Conservation (phyloP, 2,797 vertebrate genomes). For the Aeoliscus strigatus region DNA sequence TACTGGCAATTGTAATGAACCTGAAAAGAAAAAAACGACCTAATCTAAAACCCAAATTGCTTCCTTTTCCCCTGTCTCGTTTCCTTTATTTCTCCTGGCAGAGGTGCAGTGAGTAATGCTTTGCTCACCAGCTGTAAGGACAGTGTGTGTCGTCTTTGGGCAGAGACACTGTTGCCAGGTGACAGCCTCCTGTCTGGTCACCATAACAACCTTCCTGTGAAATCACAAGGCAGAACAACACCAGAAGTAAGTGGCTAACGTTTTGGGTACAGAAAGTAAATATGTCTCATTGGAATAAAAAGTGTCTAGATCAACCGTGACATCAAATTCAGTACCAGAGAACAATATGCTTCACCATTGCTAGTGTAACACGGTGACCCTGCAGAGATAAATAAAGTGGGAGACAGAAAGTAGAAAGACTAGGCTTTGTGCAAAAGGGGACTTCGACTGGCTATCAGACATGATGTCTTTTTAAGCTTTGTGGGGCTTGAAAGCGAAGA, state of each 20-base stretch:
- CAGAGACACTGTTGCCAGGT: constrained; percentile 93
- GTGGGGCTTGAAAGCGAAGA: constrained; percentile 19
- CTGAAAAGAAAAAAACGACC: neutral
- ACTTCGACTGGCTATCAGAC: constrained; percentile 48
- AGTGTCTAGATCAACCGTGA: no score
- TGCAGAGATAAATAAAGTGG: constrained; percentile 27
- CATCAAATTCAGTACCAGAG: no score
- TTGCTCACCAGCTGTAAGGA: constrained; percentile 97
- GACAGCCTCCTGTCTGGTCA: constrained; percentile 85
- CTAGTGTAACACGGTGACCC: constrained; percentile 13
- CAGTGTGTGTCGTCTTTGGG: constrained; percentile 96
- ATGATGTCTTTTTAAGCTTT: constrained; percentile 34
- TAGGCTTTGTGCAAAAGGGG: constrained; percentile 36
- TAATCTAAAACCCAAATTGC: neutral
- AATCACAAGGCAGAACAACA: constrained; percentile 70
- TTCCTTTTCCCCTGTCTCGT: neutral
- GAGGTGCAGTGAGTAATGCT: constrained; percentile 91
- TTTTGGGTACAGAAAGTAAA: neutral
- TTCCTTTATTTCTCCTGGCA: constrained; percentile 52
- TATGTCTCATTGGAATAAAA: neutral
- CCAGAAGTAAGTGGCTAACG: constrained; percentile 77
- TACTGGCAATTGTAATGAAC: neutral
- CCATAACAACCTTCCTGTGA: constrained; percentile 72
- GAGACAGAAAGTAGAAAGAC: constrained; percentile 5
- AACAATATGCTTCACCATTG: neutral